These are phyloP conservation scores for Calidris pugnax DNA, from an alignment of 2,113 vertebrate species.

Conservation along the genomic window DNA sequence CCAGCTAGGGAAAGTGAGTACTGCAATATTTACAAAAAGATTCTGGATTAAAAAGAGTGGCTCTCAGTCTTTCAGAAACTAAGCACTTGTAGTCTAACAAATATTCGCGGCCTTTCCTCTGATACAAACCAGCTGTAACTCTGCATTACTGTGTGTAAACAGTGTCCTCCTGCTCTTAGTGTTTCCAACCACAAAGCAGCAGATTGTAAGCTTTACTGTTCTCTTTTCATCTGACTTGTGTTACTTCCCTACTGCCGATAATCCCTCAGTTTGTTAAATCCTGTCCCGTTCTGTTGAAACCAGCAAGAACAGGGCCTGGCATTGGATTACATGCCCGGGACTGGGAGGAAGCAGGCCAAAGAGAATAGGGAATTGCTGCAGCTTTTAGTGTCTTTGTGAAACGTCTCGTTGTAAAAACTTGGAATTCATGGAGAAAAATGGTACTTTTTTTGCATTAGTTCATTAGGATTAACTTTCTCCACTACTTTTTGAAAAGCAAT, in stretches of 20 bases:
- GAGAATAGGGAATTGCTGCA: background rate
- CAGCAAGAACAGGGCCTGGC: background rate
- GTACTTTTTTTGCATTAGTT: background rate
- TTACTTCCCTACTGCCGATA: background rate
- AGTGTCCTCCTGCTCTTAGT: background rate
- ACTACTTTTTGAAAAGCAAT: background rate
- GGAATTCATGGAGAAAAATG: background rate
- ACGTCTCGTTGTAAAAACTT: background rate
- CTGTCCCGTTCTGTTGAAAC: background rate
- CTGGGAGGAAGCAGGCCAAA: background rate
- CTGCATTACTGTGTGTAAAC: conserved; percentile 43
- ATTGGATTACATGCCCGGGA: background rate
- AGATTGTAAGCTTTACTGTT: conserved; percentile 28
- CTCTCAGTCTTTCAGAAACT: background rate
- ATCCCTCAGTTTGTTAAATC: background rate
- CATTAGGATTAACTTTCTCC: background rate
- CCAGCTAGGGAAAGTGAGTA: background rate
- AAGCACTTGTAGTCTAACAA: background rate
- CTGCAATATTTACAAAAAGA: background rate
- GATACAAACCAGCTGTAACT: conserved; percentile 60
- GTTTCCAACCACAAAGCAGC: conserved; percentile 31
- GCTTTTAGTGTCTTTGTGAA: background rate
- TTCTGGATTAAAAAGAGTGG: background rate
- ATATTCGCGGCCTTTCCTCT: conserved; percentile 8
- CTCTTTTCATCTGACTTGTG: background rate